A percentile compares a stretch with the other conserved stretches of the same genome.
Evolutionary conservation across 1,140 invertebrate species (phyloP).

Genomic region (Calephelis virginiensis): DNA sequence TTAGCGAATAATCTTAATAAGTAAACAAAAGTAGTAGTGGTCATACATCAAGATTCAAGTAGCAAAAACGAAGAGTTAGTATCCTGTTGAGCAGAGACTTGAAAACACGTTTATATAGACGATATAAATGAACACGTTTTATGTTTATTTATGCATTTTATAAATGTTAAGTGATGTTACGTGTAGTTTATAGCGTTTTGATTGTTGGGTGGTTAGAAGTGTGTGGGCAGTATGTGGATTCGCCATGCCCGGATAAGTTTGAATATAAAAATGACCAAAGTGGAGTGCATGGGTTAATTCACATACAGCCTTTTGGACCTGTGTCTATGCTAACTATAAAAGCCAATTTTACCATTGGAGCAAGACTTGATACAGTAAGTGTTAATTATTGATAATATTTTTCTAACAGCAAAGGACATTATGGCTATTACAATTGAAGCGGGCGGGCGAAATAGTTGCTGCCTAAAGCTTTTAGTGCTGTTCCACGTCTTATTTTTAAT

Average conservation of each 20-base stretch:
- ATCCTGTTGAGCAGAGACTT: constrained; percentile 22
- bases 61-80: constrained; percentile 23
- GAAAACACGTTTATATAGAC: constrained; percentile 29
- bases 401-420: too few relatives aligned
- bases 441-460: too few relatives aligned
- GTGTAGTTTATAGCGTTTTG: constrained; percentile 28
- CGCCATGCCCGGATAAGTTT: constrained; percentile 44
- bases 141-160: constrained; percentile 15
- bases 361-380: constrained; percentile 39
- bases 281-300: constrained; percentile 34
- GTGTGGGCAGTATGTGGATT: constrained; percentile 31
- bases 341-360: constrained; percentile 41
- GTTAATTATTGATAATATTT: constrained; percentile 6
- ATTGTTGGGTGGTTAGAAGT: constrained; percentile 29
- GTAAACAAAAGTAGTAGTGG: constrained; percentile 12
- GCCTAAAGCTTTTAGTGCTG: too few relatives aligned
- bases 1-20: neutral
- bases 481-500: too few relatives aligned
- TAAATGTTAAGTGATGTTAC: constrained; percentile 32
- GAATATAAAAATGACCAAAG: constrained; percentile 38
- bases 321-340: constrained; percentile 32
- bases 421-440: too few relatives aligned
- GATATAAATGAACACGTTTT: constrained; percentile 25
- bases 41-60: constrained; percentile 16
- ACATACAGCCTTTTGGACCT: constrained; percentile 31